Percentiles rank a stretch among this genome's conserved stretches.
phyloP scores from a whole-genome alignment of 1,140 invertebrate genomes.

The Myzus persicae region DNA sequence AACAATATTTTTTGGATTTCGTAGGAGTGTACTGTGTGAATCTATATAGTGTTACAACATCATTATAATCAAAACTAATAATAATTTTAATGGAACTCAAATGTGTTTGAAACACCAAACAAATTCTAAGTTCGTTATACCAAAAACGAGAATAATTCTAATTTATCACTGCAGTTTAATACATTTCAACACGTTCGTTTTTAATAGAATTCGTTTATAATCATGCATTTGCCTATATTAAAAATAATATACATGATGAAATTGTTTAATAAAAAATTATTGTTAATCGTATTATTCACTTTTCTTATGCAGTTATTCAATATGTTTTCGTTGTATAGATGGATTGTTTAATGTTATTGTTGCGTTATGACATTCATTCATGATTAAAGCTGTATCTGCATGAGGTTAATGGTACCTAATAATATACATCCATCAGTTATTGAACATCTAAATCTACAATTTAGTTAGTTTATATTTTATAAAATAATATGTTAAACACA shows the following conservation, averaged over 20 bases:
- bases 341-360: slow-evolving; percentile 2
- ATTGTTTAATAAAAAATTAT: neutral
- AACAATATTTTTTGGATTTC: too few species aligned
- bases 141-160: neutral
- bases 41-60: neutral
- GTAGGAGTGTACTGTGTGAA: too few species aligned
- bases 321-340: slow-evolving; percentile 6
- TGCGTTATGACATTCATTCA: neutral
- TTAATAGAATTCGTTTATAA: neutral
- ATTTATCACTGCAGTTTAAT: neutral
- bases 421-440: neutral
- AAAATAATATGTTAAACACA: too few species aligned
- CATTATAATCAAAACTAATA: neutral
- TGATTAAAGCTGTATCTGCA: neutral
- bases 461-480: neutral
- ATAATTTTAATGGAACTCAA: neutral
- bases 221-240: neutral
- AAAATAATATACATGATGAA: neutral
- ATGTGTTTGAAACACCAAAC: neutral
- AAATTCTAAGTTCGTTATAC: neutral
- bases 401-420: too few species aligned
- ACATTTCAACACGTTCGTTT: neutral
- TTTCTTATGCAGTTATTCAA: neutral
- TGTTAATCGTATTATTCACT: neutral
- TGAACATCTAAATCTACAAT: neutral